A percentile compares a stretch with the other conserved stretches of the same genome.
These are phyloP conservation scores for Drosophila greeni DNA, from an alignment of 2,888 invertebrate genomes.

Conservation along the genomic window DNA sequence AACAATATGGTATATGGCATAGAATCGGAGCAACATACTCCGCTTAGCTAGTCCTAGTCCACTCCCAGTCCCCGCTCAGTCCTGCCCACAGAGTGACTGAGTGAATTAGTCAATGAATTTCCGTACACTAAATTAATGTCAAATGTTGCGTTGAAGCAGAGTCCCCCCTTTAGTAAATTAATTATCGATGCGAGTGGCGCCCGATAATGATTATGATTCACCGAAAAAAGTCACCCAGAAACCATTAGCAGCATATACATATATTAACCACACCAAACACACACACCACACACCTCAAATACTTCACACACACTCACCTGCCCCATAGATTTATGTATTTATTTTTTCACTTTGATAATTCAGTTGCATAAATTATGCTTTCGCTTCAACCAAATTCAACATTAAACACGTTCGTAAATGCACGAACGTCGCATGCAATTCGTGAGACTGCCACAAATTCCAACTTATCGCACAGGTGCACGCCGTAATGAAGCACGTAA, in stretches of 20 bases:
- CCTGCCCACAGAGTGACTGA: constrained; percentile 12
- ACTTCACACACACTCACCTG: constrained; percentile 14
- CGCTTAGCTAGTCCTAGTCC: constrained; percentile 15
- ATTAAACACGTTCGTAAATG: constrained; percentile 24
- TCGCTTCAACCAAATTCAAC: constrained; percentile 20
- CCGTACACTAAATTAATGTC: background rate
- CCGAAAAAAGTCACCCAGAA: constrained; percentile 9
- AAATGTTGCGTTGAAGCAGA: constrained; percentile 5
- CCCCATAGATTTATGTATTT: constrained; percentile 32
- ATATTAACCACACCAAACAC: constrained; percentile 17
- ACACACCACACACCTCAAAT: constrained; percentile 13
- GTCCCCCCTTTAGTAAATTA: constrained; percentile 15
- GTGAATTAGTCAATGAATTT: constrained; percentile 6
- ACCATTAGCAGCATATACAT: constrained; percentile 17
- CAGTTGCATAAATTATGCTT: constrained; percentile 41
- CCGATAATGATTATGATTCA: constrained; percentile 22
- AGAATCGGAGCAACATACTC: background rate
- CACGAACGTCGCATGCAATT: constrained; percentile 31
- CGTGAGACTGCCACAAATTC: constrained; percentile 33
- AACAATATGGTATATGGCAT: constrained; percentile 76
- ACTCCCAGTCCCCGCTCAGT: background rate
- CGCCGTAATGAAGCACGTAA: constrained; percentile 22
- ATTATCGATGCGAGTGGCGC: constrained; percentile 1
- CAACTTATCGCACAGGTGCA: constrained; percentile 23
- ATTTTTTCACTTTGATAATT: constrained; percentile 41